Evolutionary conservation across 2,888 invertebrate genomes (phyloP).

Genomic region (Byasa hedistus): DNA sequence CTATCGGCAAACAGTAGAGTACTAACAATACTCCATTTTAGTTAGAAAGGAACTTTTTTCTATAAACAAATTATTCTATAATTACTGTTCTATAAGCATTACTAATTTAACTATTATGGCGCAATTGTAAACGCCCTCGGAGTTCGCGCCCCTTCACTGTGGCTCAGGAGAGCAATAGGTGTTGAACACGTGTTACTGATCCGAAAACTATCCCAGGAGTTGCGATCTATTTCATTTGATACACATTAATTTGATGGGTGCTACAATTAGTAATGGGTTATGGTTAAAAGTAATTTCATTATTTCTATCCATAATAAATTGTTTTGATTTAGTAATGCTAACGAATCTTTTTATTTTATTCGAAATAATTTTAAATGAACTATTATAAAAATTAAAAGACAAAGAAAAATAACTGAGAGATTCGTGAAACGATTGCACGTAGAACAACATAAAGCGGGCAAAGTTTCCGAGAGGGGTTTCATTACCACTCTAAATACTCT

Average conservation of each 20-base stretch:
- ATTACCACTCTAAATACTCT: constrained; percentile 56
- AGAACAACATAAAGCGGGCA: constrained; percentile 38
- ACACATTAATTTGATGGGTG: constrained; percentile 51
- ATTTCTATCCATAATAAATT: background rate
- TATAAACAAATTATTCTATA: constrained; percentile 38
- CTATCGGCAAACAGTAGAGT: too few species aligned
- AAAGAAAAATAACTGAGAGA: constrained; percentile 15
- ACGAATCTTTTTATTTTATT: too few species aligned
- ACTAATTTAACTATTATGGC: constrained; percentile 64
- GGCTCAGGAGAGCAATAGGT: constrained; percentile 60
- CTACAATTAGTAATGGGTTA: constrained; percentile 58
- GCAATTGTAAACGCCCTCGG: constrained; percentile 58
- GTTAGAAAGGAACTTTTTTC: too few species aligned
- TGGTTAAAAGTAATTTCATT: constrained; percentile 33
- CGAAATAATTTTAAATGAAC: too few species aligned
- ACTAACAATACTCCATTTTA: too few species aligned
- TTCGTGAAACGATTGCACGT: constrained; percentile 32
- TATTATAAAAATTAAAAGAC: too few species aligned
- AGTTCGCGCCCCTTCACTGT: constrained; percentile 44
- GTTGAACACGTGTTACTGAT: constrained; percentile 74
- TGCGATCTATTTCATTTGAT: constrained; percentile 65
- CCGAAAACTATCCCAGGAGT: constrained; percentile 50
- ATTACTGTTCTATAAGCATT: constrained; percentile 58
- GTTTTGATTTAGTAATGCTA: background rate
- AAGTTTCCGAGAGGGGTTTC: constrained; percentile 41